Percentiles rank a stretch among this genome's conserved stretches.
Evolutionary conservation across 2,113 vertebrate genomes (phyloP).

Genomic region (Neotragus moschatus): DNA sequence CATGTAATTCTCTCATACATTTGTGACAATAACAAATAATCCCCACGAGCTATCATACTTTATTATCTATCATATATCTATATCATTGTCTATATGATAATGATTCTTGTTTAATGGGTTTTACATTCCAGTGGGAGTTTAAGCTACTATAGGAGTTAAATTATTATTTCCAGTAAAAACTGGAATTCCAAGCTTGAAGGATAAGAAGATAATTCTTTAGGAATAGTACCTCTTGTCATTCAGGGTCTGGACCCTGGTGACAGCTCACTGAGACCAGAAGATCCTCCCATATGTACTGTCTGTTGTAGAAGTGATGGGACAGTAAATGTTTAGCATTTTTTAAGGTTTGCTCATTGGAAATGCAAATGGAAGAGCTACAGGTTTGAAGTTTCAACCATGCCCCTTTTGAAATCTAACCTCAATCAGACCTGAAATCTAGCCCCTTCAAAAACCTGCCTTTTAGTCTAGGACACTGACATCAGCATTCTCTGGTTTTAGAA

Average conservation of each 20-base stretch:
- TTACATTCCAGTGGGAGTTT: not conserved
- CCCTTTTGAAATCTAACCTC: conserved; percentile 4
- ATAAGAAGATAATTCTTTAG: not conserved
- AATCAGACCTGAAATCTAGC: not conserved
- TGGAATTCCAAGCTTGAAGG: not conserved
- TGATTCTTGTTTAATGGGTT: not conserved
- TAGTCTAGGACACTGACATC: not conserved
- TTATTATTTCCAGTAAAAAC: not conserved
- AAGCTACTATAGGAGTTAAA: not conserved
- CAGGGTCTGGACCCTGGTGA: not conserved
- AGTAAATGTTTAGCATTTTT: not conserved
- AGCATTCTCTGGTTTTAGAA: not conserved
- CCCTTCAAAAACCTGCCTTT: not conserved
- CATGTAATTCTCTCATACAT: not conserved
- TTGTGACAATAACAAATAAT: not conserved
- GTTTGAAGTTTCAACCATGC: not conserved
- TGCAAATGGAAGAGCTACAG: not conserved
- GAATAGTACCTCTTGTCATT: not conserved
- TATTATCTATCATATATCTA: not conserved
- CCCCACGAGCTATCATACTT: not conserved
- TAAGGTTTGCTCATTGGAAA: not conserved
- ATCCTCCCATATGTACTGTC: not conserved
- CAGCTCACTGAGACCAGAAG: not conserved
- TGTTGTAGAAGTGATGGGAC: not conserved
- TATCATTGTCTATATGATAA: not conserved